phyloP scores from a whole-genome alignment of 1,140 invertebrate genomes.

The Drosophila pseudoananassae region DNA sequence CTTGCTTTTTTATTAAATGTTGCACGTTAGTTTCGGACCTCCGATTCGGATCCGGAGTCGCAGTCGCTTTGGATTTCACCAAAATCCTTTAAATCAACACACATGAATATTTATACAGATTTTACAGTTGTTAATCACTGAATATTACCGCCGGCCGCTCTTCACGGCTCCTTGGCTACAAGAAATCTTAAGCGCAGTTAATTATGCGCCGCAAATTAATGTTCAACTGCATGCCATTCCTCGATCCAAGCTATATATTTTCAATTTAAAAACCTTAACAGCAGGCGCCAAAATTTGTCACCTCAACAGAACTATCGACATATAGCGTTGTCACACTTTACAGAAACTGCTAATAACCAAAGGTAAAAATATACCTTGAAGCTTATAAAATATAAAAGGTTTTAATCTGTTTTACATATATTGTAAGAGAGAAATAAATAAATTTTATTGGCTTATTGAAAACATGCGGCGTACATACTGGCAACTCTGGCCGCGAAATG shows the following conservation, averaged over 20 bases:
- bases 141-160: constrained; percentile 32
- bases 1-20: constrained; percentile 65
- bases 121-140: constrained; percentile 76
- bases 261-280: background rate
- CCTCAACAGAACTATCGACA: background rate
- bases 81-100: constrained; percentile 72
- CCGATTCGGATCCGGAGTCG: constrained; percentile 24
- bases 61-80: constrained; percentile 61
- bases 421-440: too few relatives aligned
- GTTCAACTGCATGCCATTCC: constrained; percentile 51
- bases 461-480: background rate
- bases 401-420: too few relatives aligned
- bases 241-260: constrained; percentile 6
- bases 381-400: too few relatives aligned
- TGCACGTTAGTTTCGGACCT: constrained; percentile 72
- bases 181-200: constrained; percentile 77
- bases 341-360: background rate
- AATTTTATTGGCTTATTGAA: too few relatives aligned
- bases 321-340: background rate
- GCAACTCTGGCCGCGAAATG: background rate
- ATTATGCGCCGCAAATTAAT: constrained; percentile 68
- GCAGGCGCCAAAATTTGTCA: constrained; percentile 1
- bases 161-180: constrained; percentile 68
- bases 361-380: too few relatives aligned
- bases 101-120: constrained; percentile 43